phyloP scores from a whole-genome alignment of 2,888 invertebrate species.

The Cetonia aurata region DNA sequence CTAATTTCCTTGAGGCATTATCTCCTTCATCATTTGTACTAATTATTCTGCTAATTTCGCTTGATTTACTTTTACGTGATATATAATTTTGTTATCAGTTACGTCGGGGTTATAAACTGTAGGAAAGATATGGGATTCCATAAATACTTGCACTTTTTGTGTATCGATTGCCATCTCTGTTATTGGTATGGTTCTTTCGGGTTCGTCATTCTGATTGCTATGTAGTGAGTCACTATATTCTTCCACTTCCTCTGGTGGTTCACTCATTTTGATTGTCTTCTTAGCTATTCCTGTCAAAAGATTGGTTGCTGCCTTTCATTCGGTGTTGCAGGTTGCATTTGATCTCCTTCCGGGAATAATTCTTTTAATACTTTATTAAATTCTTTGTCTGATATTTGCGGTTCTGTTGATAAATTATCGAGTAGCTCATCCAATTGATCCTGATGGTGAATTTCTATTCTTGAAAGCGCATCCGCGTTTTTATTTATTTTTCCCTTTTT shows the following conservation, averaged over 20 bases:
- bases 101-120: not conserved
- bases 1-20: constrained; percentile 21
- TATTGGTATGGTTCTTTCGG: constrained; percentile 7
- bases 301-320: not conserved
- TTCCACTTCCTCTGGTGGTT: constrained; percentile 11
- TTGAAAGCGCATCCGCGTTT: not conserved
- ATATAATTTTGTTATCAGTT: not conserved
- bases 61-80: not conserved
- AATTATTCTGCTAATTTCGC: constrained; percentile 14
- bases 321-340: too few species aligned
- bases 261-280: constrained; percentile 5
- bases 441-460: not conserved
- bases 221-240: constrained; percentile 4
- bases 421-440: not conserved
- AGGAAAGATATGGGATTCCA: constrained; percentile 13
- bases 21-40: constrained; percentile 12
- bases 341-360: not conserved
- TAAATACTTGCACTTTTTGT: constrained; percentile 11
- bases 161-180: constrained; percentile 26
- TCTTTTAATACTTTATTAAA: not conserved
- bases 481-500: not conserved
- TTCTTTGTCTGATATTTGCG: constrained; percentile 33
- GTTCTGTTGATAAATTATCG: constrained; percentile 1
- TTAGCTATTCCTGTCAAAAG: not conserved
- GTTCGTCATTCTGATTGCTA: constrained; percentile 21